Base-by-base conservation (phyloP, 2,113 vertebrate genomes). In the Oophaga pumilio region DNA sequence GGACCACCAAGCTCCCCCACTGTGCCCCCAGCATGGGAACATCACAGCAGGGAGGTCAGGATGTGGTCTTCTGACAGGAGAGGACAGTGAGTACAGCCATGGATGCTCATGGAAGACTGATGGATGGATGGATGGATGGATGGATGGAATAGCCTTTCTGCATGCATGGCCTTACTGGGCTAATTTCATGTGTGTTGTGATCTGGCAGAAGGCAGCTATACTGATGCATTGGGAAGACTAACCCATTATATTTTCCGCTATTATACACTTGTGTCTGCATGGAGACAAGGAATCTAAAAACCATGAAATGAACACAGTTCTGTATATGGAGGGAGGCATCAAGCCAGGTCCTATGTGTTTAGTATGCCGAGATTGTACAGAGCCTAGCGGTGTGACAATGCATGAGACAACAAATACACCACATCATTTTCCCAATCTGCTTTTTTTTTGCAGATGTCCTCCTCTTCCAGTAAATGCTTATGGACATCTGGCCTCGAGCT, bases 331-430 rank as follows among this genome's bases (percentile, higher is more conserved):
- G 49, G n/a, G 17, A n/a, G 6, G 74, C 9, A 9, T 15, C 59
- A 43, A 13, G 33, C 78, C 20, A 33, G 28, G 43, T 8, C 7
- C 12, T 49, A 52, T 24, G 79, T 82, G 9, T 68, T 82, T 68
- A 52, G 62, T 66, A 68, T 68, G 62, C 60, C 33, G 52, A 9
- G n/a, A 52, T 7, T 52, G 81, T 43, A 24, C 20, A 69, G 43
- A 83, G 81, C 64, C 53, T 52, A 68, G 80, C 81, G 26, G 43
- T 83, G 81, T 26, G 62, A 26, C 62, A 66, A 52, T 66, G 62
- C 60, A 15, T 17, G 49, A 24, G 14, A 52, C 43, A 18, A 83
- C 13, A 52, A 53, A 69, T 53, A 69, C 81, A 69, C 3, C 7
- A 43, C 43, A 68, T 82, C 2, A 24, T 83, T 53, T 22, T 64